phyloP scores from a whole-genome alignment of 23 tunicate genomes.

The Ciona savignyi region DNA sequence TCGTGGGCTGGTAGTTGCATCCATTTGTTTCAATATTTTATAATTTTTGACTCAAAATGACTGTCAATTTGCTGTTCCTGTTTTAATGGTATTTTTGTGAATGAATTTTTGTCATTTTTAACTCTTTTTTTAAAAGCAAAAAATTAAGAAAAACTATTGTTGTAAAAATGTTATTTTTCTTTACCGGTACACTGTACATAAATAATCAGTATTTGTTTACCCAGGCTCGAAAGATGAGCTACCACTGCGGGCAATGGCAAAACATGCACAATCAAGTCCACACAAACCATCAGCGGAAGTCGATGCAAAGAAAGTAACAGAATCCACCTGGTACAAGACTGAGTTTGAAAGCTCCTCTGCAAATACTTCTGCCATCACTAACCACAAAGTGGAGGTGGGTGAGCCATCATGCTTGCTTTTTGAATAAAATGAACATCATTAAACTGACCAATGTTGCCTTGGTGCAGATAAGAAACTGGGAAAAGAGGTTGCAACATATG shows the following conservation, averaged over 20 bases:
- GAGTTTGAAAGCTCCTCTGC: conserved; percentile 71
- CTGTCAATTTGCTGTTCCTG: too few species aligned
- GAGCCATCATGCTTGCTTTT: neutral
- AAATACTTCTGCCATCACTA: conserved; percentile 4
- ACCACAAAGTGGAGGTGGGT: conserved; percentile 56
- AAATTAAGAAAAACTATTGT: too few species aligned
- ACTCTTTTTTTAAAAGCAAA: too few species aligned
- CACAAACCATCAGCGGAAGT: conserved; percentile 39
- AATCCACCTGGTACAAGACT: conserved; percentile 77
- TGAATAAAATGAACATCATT: neutral
- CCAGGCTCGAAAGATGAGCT: conserved; percentile 68
- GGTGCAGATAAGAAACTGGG: conserved; percentile 94
- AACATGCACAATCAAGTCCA: conserved; percentile 26
- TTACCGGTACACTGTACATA: neutral
- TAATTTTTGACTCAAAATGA: too few species aligned
- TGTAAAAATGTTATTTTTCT: too few species aligned
- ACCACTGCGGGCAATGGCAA: conserved; percentile 39
- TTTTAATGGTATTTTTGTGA: too few species aligned
- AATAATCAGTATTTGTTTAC: neutral
- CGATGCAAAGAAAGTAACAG: conserved; percentile 49
- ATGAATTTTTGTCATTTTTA: too few species aligned
- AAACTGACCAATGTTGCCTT: neutral
- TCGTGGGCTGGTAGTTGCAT: too few species aligned
- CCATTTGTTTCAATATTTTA: too few species aligned
- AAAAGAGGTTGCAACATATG: conserved; percentile 86